Conservation (phyloP, 2,888 invertebrate genomes). For the Lysandra coridon region DNA sequence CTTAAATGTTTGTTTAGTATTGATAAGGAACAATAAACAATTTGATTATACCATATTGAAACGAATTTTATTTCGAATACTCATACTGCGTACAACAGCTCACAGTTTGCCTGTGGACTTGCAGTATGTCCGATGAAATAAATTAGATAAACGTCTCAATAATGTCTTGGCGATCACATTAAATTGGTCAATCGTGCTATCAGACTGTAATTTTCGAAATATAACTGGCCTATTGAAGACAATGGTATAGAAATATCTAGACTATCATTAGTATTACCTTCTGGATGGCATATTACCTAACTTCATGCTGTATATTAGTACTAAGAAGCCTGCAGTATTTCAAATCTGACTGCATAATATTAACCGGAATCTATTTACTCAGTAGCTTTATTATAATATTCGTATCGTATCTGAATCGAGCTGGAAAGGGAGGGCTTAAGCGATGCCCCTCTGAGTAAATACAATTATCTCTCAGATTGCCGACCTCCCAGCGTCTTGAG, state of each 20-base stretch:
- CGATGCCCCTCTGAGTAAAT: constrained; percentile 17
- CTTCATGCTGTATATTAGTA: neutral
- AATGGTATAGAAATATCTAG: neutral
- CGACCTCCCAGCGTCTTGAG: neutral
- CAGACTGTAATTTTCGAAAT: constrained; percentile 20
- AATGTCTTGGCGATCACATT: constrained; percentile 38
- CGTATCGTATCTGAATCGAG: neutral
- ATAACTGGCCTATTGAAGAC: neutral
- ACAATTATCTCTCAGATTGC: neutral
- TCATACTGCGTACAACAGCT: neutral
- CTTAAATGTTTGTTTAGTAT: no score
- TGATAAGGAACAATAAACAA: no score
- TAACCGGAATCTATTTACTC: neutral
- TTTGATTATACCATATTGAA: neutral
- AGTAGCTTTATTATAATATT: neutral
- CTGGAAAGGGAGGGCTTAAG: neutral
- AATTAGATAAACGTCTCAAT: constrained; percentile 61
- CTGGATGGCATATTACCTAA: neutral
- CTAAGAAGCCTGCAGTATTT: neutral
- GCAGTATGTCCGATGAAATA: constrained; percentile 51
- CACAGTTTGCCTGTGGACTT: neutral
- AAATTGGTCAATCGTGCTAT: constrained; percentile 41
- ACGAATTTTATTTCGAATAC: neutral
- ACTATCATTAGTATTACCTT: neutral
- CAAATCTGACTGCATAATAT: neutral